Conservation (phyloP, 2,888 invertebrate genomes). For the Zaprionus lineosus region DNA sequence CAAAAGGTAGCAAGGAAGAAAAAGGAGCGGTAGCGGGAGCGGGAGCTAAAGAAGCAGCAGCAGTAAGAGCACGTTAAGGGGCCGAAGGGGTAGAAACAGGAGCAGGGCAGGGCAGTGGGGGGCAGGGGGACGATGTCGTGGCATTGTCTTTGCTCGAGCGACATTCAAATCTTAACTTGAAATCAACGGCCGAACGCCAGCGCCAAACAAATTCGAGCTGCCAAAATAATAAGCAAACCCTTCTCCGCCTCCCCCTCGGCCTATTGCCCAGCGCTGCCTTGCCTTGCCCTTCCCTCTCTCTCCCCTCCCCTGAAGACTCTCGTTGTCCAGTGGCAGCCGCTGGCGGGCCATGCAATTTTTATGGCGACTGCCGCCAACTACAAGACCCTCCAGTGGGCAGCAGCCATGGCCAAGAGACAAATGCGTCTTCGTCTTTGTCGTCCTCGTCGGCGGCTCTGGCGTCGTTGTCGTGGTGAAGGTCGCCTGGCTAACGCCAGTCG, state of each 20-base stretch:
- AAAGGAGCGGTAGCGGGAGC: not conserved
- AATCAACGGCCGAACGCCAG: conserved; percentile 72
- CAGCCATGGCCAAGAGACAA: conserved; percentile 46
- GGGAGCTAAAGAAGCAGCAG: not conserved
- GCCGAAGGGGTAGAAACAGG: not conserved
- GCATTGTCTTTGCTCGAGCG: conserved; percentile 58
- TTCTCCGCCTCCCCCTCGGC: not conserved
- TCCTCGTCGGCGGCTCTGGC: conserved; percentile 14
- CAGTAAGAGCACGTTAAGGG: not conserved
- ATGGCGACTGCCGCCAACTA: conserved; percentile 24
- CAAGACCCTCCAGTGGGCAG: conserved; percentile 33
- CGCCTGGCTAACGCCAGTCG: conserved; percentile 58
- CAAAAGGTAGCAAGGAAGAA: not conserved
- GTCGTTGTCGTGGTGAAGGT: conserved; percentile 40
- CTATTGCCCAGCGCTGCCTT: not conserved
- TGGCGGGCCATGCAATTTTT: conserved; percentile 36
- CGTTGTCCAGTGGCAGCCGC: conserved; percentile 33
- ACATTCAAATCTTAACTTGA: conserved; percentile 82
- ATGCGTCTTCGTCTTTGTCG: conserved; percentile 50
- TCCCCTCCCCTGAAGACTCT: not conserved
- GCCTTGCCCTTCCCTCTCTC: not conserved
- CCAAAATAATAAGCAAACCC: conserved; percentile 74
- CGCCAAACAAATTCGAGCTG: conserved; percentile 77
- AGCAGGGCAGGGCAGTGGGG: not conserved
- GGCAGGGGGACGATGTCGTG: conserved; percentile 10